phyloP scores from a whole-genome alignment of 2,797 vertebrate species.

The Hybognathus amarus region DNA sequence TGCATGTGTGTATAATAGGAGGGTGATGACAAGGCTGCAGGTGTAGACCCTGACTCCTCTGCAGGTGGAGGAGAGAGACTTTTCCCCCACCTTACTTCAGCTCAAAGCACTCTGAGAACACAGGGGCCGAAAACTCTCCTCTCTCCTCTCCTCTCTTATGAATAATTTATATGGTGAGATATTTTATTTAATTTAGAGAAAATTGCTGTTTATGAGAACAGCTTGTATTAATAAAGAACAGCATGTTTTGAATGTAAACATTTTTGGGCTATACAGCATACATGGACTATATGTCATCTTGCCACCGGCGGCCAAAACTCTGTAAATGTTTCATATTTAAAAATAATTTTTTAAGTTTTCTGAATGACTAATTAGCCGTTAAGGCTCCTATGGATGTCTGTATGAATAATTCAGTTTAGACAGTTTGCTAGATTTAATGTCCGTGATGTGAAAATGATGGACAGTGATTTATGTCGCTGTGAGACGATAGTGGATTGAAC shows the following conservation, averaged over 20 bases:
- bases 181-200: not conserved
- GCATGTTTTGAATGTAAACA: not conserved
- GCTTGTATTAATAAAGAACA: conserved; percentile 10
- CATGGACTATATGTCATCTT: not conserved
- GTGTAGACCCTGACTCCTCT: conserved; percentile 51
- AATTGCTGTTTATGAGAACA: conserved; percentile 15
- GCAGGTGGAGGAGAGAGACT: conserved; percentile 55
- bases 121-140: not conserved
- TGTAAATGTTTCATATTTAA: not conserved
- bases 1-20: conserved; percentile 53
- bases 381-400: not conserved
- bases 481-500: not conserved
- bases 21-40: conserved; percentile 63
- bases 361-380: not conserved
- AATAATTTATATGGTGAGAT: conserved; percentile 5
- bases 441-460: not conserved
- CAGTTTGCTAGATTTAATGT: not conserved
- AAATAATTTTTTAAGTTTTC: not conserved
- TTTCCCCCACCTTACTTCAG: conserved; percentile 6
- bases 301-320: not conserved
- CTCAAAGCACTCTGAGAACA: conserved; percentile 43
- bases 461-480: not conserved
- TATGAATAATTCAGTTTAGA: not conserved
- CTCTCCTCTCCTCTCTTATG: not conserved
- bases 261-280: too few relatives aligned